These are phyloP conservation scores for Cricetomys ansorgei DNA, from an alignment of 2,113 vertebrate genomes.

Conservation along the genomic window DNA sequence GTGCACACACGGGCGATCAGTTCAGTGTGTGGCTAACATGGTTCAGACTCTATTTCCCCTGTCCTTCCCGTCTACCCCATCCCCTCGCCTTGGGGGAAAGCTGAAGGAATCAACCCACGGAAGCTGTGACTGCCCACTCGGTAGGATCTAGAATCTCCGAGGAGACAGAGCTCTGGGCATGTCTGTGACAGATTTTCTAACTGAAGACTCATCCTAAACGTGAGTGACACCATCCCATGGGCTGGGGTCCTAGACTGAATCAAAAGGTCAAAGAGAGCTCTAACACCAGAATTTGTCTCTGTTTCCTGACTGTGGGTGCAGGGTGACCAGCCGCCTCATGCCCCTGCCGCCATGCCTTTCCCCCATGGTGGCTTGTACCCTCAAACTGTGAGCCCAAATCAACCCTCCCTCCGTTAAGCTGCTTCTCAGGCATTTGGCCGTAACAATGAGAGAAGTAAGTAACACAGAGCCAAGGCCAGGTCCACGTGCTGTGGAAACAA, in stretches of 20 bases:
- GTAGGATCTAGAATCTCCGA: background rate
- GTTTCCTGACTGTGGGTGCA: background rate
- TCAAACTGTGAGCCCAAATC: background rate
- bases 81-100: background rate
- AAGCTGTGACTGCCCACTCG: background rate
- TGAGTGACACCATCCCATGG: background rate
- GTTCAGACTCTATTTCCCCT: too few relatives aligned
- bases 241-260: background rate
- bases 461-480: background rate
- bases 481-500: background rate
- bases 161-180: background rate
- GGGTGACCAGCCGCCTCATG: background rate
- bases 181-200: background rate
- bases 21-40: background rate
- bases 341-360: background rate
- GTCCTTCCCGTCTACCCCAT: too few relatives aligned
- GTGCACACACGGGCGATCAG: background rate
- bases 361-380: background rate
- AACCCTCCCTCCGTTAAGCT: background rate
- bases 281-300: background rate
- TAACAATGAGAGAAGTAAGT: background rate
- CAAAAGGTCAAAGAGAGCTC: background rate
- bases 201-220: background rate
- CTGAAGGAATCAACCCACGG: background rate
- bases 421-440: background rate